Evolutionary conservation across 2,888 invertebrate genomes (phyloP).

Genomic region (Volucella inflata): DNA sequence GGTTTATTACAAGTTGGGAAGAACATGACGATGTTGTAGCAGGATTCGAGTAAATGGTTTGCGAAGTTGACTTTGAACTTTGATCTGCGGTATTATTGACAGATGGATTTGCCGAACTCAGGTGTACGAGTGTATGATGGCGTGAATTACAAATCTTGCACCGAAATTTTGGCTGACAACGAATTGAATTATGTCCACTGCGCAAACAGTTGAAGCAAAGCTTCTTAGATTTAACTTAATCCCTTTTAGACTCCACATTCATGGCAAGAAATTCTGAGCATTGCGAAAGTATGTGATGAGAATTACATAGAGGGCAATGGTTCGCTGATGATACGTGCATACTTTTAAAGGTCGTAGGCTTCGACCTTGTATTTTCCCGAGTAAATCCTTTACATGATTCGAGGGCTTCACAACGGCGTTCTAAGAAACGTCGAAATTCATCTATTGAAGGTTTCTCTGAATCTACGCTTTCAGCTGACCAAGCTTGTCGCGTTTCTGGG

Average conservation of each 20-base stretch:
- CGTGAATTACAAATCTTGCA: background rate
- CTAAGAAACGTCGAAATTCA: slow-evolving; percentile 22
- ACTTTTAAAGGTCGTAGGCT: too few relatives aligned
- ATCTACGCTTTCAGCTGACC: slow-evolving; percentile 10
- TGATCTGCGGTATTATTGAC: background rate
- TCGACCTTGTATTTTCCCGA: too few relatives aligned
- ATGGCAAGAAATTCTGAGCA: background rate
- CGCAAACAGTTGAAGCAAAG: slow-evolving; percentile 18
- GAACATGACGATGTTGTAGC: background rate
- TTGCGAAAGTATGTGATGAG: background rate
- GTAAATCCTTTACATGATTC: slow-evolving; percentile 14
- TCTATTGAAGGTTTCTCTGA: slow-evolving; percentile 12
- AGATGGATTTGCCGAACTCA: too few relatives aligned
- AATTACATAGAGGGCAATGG: too few relatives aligned
- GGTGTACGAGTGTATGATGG: too few relatives aligned
- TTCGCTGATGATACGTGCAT: too few relatives aligned
- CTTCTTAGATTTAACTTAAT: background rate
- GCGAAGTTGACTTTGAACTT: too few relatives aligned
- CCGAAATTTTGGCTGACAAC: too few relatives aligned
- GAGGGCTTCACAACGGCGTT: slow-evolving; percentile 31
- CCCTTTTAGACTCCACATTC: background rate
- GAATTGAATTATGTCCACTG: background rate
- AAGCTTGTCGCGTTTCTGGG: slow-evolving; percentile 15
- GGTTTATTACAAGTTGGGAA: background rate
- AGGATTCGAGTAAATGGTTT: background rate